These are phyloP conservation scores for Sebastes matsubarae DNA, from an alignment of 2,797 vertebrate genomes.

Conservation along the genomic window DNA sequence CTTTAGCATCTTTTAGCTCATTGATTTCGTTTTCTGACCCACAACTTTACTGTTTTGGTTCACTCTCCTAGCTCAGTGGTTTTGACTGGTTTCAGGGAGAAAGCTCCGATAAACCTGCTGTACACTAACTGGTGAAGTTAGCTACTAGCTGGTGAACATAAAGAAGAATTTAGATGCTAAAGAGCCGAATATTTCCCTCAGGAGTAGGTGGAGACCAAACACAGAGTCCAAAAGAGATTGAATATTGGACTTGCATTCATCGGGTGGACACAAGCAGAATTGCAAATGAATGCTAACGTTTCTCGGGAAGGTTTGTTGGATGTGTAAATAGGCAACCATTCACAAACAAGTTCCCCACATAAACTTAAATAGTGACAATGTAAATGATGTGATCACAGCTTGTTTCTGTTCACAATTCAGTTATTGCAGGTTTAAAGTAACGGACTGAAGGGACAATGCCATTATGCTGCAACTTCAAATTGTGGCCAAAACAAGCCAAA, in stretches of 20 bases:
- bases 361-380: not conserved
- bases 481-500: not conserved
- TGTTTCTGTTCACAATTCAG: not conserved
- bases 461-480: not conserved
- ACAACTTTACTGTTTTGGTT: not conserved
- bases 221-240: not conserved
- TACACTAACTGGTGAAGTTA: not conserved
- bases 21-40: not conserved
- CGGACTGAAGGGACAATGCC: not conserved
- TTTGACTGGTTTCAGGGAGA: not conserved
- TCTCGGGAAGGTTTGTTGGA: not conserved
- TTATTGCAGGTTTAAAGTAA: not conserved
- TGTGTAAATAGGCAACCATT: fast-evolving
- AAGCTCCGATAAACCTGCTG: not conserved
- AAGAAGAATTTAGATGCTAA: not conserved
- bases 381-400: not conserved
- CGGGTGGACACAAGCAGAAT: not conserved
- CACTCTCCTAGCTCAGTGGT: not conserved
- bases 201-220: not conserved
- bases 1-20: not conserved
- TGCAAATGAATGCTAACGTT: not conserved
- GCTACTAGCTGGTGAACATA: not conserved
- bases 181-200: not conserved
- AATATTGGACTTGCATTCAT: not conserved
- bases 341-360: not conserved